Evolutionary conservation across 2,888 invertebrate genomes (phyloP).

Genomic region (Blastobasis adustella): DNA sequence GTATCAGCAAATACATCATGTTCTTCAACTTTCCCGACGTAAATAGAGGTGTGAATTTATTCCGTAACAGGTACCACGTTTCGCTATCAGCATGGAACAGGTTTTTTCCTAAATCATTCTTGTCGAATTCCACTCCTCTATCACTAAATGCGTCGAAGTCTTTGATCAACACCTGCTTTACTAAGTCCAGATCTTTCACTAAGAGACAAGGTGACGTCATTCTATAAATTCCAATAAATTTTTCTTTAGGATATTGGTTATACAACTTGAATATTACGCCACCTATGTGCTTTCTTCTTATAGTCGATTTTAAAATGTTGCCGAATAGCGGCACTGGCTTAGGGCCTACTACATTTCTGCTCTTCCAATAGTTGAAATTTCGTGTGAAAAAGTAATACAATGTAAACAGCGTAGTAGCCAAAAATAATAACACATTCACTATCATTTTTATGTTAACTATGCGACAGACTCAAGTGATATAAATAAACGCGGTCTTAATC

Average conservation of each 20-base stretch:
- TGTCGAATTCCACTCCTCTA: constrained; percentile 35
- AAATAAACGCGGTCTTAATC: no score
- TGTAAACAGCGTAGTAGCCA: no score
- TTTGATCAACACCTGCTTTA: constrained; percentile 42
- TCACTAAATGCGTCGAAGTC: constrained; percentile 41
- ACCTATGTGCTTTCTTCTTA: no score
- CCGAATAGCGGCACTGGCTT: not conserved
- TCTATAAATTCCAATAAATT: constrained; percentile 40
- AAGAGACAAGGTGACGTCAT: constrained; percentile 35
- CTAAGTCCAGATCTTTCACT: constrained; percentile 38
- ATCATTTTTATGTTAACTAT: no score
- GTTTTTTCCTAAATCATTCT: constrained; percentile 33
- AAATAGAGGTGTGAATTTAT: constrained; percentile 39
- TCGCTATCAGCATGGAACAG: constrained; percentile 39
- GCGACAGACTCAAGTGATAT: no score
- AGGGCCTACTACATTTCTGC: not conserved
- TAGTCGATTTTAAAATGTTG: not conserved
- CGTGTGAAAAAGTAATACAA: not conserved
- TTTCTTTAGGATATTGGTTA: constrained; percentile 26
- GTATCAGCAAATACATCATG: constrained; percentile 36
- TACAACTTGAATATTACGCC: no score
- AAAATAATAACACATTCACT: no score
- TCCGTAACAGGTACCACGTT: constrained; percentile 35
- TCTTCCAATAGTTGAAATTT: not conserved
- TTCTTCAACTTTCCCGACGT: constrained; percentile 43